phyloP scores from a whole-genome alignment of 2,113 vertebrate species.

The Sylvilagus bachmani region DNA sequence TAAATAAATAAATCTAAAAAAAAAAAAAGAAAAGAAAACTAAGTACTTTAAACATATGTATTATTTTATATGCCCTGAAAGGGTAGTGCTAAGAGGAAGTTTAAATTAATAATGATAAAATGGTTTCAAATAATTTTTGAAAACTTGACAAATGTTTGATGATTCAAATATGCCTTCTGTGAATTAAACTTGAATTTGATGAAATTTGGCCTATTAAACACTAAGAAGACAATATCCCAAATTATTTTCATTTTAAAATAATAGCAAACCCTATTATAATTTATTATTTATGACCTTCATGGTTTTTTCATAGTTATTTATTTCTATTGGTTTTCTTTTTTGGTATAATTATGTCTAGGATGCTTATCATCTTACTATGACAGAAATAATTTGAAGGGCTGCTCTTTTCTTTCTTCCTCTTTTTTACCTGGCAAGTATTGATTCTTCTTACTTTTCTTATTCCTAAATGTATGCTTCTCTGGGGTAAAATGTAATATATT shows the following conservation, averaged over 20 bases:
- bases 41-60: background rate
- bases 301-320: background rate
- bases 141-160: background rate
- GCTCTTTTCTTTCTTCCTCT: background rate
- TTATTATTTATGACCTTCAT: background rate
- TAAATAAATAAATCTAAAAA: too few relatives aligned
- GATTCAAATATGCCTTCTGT: background rate
- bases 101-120: slow-evolving; percentile 9
- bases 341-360: background rate
- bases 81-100: background rate
- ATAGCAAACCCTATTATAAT: background rate
- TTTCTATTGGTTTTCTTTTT: background rate
- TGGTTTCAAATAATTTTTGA: slow-evolving; percentile 37
- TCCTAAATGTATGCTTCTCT: background rate
- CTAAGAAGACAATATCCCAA: background rate
- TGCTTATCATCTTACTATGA: background rate
- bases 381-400: background rate
- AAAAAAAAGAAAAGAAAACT: background rate
- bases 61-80: background rate
- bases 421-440: background rate
- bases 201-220: slow-evolving; percentile 7
- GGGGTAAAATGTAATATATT: background rate
- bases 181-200: background rate
- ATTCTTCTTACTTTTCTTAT: background rate
- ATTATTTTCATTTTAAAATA: slow-evolving; percentile 52